Evolutionary conservation across 2,113 vertebrate species (phyloP).

Genomic region (Alouatta palliata): DNA sequence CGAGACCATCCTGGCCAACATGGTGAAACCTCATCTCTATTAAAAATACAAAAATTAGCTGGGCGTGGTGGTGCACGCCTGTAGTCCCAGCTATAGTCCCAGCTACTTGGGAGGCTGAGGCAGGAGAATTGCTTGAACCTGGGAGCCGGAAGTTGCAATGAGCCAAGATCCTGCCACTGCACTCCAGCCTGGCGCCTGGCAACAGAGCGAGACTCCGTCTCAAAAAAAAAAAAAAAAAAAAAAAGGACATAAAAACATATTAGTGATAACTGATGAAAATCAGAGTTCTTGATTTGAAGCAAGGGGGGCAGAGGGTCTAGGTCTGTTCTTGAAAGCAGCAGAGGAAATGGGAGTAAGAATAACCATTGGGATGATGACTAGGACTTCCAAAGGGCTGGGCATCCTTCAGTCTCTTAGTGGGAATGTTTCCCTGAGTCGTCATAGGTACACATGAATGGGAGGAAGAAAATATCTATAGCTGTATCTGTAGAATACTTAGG

Average conservation of each 20-base stretch:
- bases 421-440: neutral
- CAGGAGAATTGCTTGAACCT: no score
- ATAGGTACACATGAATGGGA: neutral
- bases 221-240: neutral
- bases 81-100: no score
- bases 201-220: no score
- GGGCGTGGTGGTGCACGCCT: no score
- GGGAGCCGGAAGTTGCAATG: no score
- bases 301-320: neutral
- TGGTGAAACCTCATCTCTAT: no score
- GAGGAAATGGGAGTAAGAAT: neutral
- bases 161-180: no score
- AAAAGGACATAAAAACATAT: neutral
- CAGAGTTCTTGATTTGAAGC: neutral
- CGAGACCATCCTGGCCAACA: no score
- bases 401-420: neutral
- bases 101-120: no score
- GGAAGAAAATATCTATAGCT: conserved; percentile 6
- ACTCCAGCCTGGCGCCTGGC: no score
- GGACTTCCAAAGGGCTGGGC: neutral
- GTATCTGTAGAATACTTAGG: neutral
- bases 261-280: neutral
- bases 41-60: no score
- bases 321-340: neutral
- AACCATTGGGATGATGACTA: neutral